phyloP scores from a whole-genome alignment of 2,113 vertebrate genomes.

The Callipepla squamata region DNA sequence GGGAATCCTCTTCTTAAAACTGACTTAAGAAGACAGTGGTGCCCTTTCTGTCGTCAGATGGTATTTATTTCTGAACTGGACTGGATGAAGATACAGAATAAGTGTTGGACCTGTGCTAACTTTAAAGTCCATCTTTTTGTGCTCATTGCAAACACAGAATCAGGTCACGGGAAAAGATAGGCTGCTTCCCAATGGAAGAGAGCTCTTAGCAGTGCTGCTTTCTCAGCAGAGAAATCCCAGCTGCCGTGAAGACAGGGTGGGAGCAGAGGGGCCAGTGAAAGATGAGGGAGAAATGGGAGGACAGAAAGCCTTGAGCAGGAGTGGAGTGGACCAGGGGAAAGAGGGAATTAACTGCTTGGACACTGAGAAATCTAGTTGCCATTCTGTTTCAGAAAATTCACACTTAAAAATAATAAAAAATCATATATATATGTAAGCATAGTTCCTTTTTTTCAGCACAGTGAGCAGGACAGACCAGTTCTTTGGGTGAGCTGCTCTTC shows the following conservation, averaged over 20 bases:
- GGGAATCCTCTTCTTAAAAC: not conserved
- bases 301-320: not conserved
- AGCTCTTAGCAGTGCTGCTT: not conserved
- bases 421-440: not conserved
- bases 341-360: not conserved
- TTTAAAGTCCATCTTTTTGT: not conserved
- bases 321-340: not conserved
- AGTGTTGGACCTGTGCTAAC: not conserved
- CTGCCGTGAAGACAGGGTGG: not conserved
- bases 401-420: not conserved
- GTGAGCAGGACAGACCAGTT: not conserved
- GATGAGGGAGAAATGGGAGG: not conserved
- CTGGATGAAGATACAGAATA: not conserved
- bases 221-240: not conserved
- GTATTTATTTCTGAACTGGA: not conserved
- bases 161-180: not conserved
- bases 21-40: not conserved
- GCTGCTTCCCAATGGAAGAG: not conserved
- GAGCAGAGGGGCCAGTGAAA: not conserved
- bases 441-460: not conserved
- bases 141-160: not conserved
- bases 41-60: not conserved
- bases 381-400: not conserved
- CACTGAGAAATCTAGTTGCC: not conserved
- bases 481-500: not conserved